Evolutionary conservation across 2,797 vertebrate species (phyloP), one percentile per base, ranked within the genome.

Genomic region (Crenuchus spilurus): DNA sequence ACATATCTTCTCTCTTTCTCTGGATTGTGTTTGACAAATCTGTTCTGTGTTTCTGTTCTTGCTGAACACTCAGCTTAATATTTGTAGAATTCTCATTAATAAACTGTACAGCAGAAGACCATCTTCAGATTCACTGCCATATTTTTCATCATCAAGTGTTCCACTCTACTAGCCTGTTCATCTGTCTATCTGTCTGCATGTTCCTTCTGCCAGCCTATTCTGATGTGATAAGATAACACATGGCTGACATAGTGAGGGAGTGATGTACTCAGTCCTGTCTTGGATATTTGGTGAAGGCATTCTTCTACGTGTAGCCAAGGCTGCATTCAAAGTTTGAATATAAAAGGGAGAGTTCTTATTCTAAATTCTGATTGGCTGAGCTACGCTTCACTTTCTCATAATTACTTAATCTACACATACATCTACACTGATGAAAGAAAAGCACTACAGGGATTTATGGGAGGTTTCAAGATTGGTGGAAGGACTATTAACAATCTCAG

Each of bases 91-190:
- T 66, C 28, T 62, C 46, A 35, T 75, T 46, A 33, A 24, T 5
- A 62, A 67, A 24, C 72, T 39, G 3, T 51, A 33, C 37, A 49
- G 63, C 63, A 52, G 64, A 75, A 69, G 18, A 2, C 37, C 48
- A 42, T 33, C 24, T 67, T 39, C 11, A 20, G 42, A 55, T 33
- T 48, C 18, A 14, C 39, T 46, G 28, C 48, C 37, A 33, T 55
- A 55, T 70, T 69, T 33, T 55, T 61, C 39, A 62, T 75, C 46
- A 30, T 31, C 20, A 51, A 24, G 5, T 10, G 6, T 33, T 69
- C 9, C 28, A 39, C 18, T 52, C 39, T 11, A 6, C 31, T 52
- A 26, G 14, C 46, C 63, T 60, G 48, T 37, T 44, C n/a, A n/a
- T n/a, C 37, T n/a, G 7, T 42, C 66, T n/a, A n/a, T 54, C 46